Base-by-base conservation (phyloP, 1,140 invertebrate genomes). In the Polypedilum vanderplanki region DNA sequence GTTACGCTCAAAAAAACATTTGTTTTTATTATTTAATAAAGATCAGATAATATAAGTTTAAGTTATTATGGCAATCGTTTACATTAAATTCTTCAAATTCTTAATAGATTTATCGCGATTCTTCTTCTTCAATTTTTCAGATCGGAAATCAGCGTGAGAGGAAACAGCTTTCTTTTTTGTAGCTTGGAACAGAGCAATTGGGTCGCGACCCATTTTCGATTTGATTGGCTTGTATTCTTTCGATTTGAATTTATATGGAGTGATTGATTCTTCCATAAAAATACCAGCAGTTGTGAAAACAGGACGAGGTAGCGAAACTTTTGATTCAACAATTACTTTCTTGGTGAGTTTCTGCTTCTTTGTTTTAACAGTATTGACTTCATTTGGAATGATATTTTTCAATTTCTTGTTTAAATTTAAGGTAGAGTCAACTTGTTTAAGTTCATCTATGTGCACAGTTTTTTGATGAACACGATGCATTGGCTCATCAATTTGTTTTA, bases 51-150 rank as follows among this genome's bases (percentile, higher is more conserved):
- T 33, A 5, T 33, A 33, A 3, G 24, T 33, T 33, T 33, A 33
- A 3, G 5, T 33, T 33, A 33, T 33, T 33, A 33, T 33, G 24
- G 24, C 24, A 3, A 33, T 33, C 24, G 8, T 15, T 57, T 57
- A 57, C 46, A 57, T 57, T 15, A 57, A 57, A 57, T 57, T 57
- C 46, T 57, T 57, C n/a, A 57, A 57, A 57, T 57, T 57, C n/a
- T 57, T 57, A n/a, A 57, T 15, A n/a, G 46, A 57, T 15, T 57
- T 57, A 57, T 57, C 46, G 10, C 46, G 46, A 15, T 57, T 57
- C 46, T 57, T 57, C 12, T 57, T 57, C 12, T 57, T 57, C 3
- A n/a, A n/a, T n/a, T n/a, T 57, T 12, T n/a, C n/a, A 12, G 46
- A 12, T 57, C n/a, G 46, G 5, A 33, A 33, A 33, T 33, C 46